Evolutionary conservation across 2,888 invertebrate species (phyloP).

Genomic region (Zootermopsis nevadensis): DNA sequence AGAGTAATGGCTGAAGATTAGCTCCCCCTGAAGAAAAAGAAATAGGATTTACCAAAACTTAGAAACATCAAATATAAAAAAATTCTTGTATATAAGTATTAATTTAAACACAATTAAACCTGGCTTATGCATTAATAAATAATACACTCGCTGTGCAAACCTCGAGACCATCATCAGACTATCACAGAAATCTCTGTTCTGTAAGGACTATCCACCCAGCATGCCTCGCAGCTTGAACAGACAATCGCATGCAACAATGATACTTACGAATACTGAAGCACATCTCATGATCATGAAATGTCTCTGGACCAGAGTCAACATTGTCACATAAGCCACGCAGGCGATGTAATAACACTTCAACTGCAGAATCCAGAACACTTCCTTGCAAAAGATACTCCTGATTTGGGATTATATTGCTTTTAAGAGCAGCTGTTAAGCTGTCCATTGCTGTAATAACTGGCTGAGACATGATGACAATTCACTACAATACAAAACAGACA

Average conservation of each 20-base stretch:
- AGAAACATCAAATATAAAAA: too few species aligned
- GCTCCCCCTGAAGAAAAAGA: slow-evolving; percentile 51
- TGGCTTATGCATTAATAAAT: not conserved
- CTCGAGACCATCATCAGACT: not conserved
- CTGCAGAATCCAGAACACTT: slow-evolving; percentile 90
- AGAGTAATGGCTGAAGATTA: slow-evolving; percentile 60
- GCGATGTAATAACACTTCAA: slow-evolving; percentile 90
- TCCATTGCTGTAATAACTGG: slow-evolving; percentile 78
- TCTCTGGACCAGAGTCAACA: slow-evolving; percentile 89
- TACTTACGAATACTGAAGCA: slow-evolving; percentile 79
- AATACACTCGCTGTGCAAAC: not conserved
- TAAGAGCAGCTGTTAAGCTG: slow-evolving; percentile 80
- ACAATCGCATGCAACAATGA: too few species aligned
- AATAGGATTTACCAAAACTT: too few species aligned
- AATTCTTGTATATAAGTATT: too few species aligned
- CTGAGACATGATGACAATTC: slow-evolving; percentile 53
- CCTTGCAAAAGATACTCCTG: slow-evolving; percentile 95
- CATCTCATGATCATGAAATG: slow-evolving; percentile 94
- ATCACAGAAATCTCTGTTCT: not conserved
- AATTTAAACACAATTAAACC: too few species aligned
- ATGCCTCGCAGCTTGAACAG: not conserved
- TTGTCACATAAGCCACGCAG: slow-evolving; percentile 93
- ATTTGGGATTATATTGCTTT: slow-evolving; percentile 89
- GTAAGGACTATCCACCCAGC: not conserved
- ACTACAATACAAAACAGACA: too few species aligned